Evolutionary conservation across 2,113 vertebrate species (phyloP).

Genomic region (Platysternon megacephalum): DNA sequence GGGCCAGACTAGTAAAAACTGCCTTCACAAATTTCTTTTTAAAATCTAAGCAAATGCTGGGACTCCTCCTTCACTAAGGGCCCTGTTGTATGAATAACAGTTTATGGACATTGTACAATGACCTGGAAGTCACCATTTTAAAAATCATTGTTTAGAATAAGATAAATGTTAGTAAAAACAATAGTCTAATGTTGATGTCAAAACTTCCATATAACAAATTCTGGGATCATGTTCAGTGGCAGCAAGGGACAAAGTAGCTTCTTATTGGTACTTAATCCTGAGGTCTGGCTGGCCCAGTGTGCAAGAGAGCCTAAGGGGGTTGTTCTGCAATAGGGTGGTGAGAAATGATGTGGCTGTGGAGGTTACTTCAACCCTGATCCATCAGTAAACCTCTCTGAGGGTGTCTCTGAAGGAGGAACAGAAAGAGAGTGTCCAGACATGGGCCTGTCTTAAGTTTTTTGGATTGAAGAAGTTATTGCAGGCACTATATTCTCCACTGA

Average conservation of each 20-base stretch:
- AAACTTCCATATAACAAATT: not conserved
- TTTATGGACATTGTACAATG: no score
- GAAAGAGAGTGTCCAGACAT: not conserved
- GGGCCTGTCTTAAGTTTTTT: fast-evolving
- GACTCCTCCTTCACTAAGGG: no score
- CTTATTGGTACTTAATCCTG: not conserved
- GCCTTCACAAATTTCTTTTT: not conserved
- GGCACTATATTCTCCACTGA: no score
- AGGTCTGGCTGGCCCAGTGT: fast-evolving
- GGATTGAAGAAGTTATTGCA: no score
- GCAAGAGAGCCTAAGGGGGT: not conserved
- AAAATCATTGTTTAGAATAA: no score
- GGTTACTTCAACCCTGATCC: not conserved
- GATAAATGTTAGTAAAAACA: no score
- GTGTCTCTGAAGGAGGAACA: not conserved
- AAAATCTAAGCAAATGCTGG: no score
- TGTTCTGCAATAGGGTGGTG: not conserved
- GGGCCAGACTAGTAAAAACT: not conserved
- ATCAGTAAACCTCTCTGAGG: not conserved
- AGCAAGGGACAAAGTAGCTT: not conserved
- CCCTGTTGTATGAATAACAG: no score
- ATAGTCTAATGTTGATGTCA: no score
- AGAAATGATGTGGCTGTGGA: not conserved
- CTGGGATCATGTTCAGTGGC: fast-evolving
- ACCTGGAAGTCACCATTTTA: no score